phyloP scores from a whole-genome alignment of 1,140 invertebrate species.

The Nasonia giraulti region DNA sequence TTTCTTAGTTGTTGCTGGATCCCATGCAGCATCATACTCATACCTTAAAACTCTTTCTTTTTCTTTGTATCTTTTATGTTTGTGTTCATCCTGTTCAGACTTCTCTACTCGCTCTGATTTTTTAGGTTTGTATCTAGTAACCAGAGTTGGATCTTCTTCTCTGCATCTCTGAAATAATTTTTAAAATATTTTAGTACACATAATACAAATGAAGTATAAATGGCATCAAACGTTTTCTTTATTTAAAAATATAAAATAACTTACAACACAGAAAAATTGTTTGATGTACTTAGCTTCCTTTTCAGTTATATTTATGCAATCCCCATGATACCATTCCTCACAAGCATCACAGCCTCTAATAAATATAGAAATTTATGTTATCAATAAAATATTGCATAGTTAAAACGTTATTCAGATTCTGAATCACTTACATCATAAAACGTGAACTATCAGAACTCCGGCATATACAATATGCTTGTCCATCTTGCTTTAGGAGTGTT shows the following conservation, averaged over 20 bases:
- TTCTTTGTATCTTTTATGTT: constrained; percentile 69
- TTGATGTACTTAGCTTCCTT: constrained; percentile 94
- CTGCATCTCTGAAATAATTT: constrained; percentile 77
- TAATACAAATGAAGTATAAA: not conserved
- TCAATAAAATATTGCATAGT: constrained; percentile 1
- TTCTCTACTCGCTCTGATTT: constrained; percentile 73
- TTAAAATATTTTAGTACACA: not conserved
- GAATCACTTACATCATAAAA: constrained; percentile 93
- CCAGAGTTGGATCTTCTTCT: constrained; percentile 87
- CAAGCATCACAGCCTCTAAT: constrained; percentile 94
- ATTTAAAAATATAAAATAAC: constrained; percentile 43
- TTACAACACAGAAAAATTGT: constrained; percentile 90
- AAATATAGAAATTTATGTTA: constrained; percentile 53
- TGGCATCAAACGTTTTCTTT: not conserved
- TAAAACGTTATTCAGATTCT: constrained; percentile 35
- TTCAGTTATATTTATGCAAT: constrained; percentile 96
- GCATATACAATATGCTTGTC: constrained; percentile 95
- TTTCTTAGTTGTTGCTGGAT: constrained; percentile 64
- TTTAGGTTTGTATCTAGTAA: constrained; percentile 86
- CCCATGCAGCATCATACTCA: constrained; percentile 66
- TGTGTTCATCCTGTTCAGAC: constrained; percentile 72
- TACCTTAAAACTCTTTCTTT: constrained; percentile 65
- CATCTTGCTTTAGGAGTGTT: constrained; percentile 89
- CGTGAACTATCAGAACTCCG: constrained; percentile 92
- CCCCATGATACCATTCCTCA: constrained; percentile 99